Conservation (phyloP, 2,888 invertebrate species). For the Crossocerus cetratus region DNA sequence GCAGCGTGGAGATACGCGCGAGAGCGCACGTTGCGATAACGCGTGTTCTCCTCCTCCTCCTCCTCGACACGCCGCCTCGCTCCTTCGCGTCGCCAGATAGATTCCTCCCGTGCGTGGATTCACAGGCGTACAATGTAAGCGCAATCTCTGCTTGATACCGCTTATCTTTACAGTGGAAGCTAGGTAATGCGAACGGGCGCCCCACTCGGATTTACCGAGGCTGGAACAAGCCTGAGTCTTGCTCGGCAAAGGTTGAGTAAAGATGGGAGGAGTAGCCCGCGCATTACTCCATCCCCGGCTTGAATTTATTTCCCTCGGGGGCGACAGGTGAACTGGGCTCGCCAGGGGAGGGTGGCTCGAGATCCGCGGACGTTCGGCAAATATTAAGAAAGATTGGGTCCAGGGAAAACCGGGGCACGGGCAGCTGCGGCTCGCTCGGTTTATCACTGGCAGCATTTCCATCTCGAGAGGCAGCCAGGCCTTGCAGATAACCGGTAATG, state of each 20-base stretch:
- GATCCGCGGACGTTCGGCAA: neutral
- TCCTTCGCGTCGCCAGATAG: neutral
- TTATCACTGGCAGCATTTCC: conserved; percentile 1
- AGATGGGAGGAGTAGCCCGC: neutral
- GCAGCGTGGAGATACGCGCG: conserved; percentile 20
- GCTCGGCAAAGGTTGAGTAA: neutral
- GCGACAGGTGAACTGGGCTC: neutral
- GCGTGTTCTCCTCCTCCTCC: neutral
- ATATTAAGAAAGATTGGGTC: neutral
- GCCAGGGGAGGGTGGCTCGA: neutral
- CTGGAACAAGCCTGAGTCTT: neutral
- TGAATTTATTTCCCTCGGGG: neutral
- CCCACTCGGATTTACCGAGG: neutral
- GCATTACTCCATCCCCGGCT: neutral
- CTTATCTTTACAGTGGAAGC: conserved; percentile 19
- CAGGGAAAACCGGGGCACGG: neutral
- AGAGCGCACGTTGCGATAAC: conserved; percentile 20
- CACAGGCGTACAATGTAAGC: neutral
- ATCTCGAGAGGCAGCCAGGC: neutral
- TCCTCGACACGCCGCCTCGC: neutral
- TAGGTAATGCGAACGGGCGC: conserved; percentile 5
- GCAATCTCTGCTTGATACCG: conserved; percentile 33
- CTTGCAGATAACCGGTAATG: conserved; percentile 22
- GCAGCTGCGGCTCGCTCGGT: neutral
- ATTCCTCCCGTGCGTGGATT: neutral